Percentiles rank a stretch among this genome's conserved stretches.
phyloP scores from a whole-genome alignment of 2,888 invertebrate species.

The Byasa hedistus region DNA sequence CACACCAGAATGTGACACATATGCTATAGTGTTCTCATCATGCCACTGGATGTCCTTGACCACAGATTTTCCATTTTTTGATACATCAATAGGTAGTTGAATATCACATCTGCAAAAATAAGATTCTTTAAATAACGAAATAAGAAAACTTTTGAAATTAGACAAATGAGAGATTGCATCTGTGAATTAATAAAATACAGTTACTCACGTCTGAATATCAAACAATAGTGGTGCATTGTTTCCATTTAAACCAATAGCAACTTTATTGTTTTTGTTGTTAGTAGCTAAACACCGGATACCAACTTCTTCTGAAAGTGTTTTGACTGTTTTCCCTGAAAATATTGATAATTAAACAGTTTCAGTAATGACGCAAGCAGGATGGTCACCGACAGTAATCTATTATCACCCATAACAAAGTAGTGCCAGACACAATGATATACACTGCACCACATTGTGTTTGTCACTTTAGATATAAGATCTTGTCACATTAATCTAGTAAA shows the following conservation, averaged over 20 bases:
- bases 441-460: no score
- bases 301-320: slow-evolving; percentile 41
- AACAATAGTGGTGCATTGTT: slow-evolving; percentile 60
- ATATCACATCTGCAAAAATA: slow-evolving; percentile 33
- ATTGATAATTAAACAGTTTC: background rate
- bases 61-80: slow-evolving; percentile 44
- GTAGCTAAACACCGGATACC: slow-evolving; percentile 57
- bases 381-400: no score
- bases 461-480: no score
- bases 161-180: background rate
- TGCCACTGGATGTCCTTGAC: slow-evolving; percentile 67
- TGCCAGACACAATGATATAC: no score
- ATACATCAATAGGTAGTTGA: slow-evolving; percentile 46
- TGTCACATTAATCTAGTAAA: no score
- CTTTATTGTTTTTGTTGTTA: slow-evolving; percentile 44
- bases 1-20: slow-evolving; percentile 62
- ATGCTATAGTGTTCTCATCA: slow-evolving; percentile 52
- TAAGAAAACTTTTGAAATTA: no score
- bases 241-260: slow-evolving; percentile 65
- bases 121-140: background rate
- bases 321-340: slow-evolving; percentile 33
- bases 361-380: no score
- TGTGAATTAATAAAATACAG: slow-evolving; percentile 27
- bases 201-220: slow-evolving; percentile 63
- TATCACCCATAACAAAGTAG: no score